These are phyloP conservation scores for Trichopoda pennipes DNA, from an alignment of 2,888 invertebrate genomes.

Conservation along the genomic window DNA sequence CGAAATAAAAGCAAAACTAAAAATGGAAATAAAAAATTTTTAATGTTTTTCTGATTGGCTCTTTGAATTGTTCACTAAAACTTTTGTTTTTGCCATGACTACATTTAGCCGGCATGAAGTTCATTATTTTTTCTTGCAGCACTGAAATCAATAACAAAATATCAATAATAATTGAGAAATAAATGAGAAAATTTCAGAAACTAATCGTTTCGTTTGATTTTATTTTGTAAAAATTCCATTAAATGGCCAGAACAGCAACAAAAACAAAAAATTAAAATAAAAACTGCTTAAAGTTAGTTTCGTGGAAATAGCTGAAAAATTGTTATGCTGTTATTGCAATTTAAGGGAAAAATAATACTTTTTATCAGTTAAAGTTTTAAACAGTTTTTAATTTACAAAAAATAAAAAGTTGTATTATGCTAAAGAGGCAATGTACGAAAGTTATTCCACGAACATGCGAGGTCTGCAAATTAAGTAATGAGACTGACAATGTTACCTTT, in stretches of 20 bases:
- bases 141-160: constrained; percentile 58
- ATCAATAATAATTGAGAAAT: constrained; percentile 41
- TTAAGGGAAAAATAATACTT: constrained; percentile 12
- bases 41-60: constrained; percentile 62
- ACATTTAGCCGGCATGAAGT: constrained; percentile 19
- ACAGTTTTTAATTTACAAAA: too few species aligned
- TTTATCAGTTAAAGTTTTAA: too few species aligned
- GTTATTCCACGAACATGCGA: too few species aligned
- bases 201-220: constrained; percentile 30
- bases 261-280: background rate
- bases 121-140: constrained; percentile 47
- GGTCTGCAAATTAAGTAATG: too few species aligned
- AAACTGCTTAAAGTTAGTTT: background rate
- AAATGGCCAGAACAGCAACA: constrained; percentile 11
- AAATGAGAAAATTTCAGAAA: constrained; percentile 31
- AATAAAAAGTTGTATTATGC: too few species aligned
- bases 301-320: background rate
- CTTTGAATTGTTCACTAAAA: background rate
- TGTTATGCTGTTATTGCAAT: background rate
- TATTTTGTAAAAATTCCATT: constrained; percentile 18
- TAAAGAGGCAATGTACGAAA: too few species aligned
- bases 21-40: constrained; percentile 18
- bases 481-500: too few species aligned
- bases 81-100: background rate
- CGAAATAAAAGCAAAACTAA: too few species aligned